phyloP scores from a whole-genome alignment of 2,113 vertebrate species.

The Antennarius striatus region DNA sequence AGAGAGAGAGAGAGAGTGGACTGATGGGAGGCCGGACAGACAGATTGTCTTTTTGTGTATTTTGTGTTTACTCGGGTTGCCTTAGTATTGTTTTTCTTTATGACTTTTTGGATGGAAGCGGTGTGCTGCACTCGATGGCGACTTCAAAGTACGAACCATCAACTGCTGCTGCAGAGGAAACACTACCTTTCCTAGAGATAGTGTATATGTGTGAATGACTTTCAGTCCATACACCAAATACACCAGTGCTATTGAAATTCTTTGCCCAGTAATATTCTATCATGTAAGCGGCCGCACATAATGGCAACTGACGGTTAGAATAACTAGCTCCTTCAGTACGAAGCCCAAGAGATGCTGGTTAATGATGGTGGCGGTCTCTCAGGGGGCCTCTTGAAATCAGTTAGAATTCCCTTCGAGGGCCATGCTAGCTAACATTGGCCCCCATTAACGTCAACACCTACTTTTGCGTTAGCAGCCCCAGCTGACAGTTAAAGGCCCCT shows the following conservation, averaged over 20 bases:
- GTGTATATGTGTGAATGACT: too few species aligned
- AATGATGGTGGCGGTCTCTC: conserved; percentile 49
- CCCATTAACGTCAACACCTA: conserved; percentile 67
- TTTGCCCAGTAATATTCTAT: not conserved
- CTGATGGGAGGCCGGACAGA: conserved; percentile 32
- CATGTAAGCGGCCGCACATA: not conserved
- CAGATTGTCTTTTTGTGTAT: not conserved
- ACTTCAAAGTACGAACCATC: too few species aligned
- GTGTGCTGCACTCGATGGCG: too few species aligned
- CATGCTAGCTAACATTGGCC: conserved; percentile 60
- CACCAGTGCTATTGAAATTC: not conserved
- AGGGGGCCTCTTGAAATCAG: conserved; percentile 67
- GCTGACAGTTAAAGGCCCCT: conserved; percentile 63
- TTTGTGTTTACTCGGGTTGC: too few species aligned
- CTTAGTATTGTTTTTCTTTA: too few species aligned
- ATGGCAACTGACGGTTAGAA: not conserved
- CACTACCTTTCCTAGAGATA: too few species aligned
- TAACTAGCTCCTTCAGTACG: conserved; percentile 24
- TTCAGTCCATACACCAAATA: too few species aligned
- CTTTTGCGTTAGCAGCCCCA: conserved; percentile 50
- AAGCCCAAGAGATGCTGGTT: conserved; percentile 43
- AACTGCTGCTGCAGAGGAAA: too few species aligned
- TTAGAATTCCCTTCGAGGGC: conserved; percentile 67
- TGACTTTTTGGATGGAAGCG: too few species aligned
- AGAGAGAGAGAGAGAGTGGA: conserved; percentile 39